Percentiles rank a stretch among this genome's conserved stretches.
These are phyloP conservation scores for Brachionus sp. DNA, from an alignment of 1,140 invertebrate species.

Conservation along the genomic window DNA sequence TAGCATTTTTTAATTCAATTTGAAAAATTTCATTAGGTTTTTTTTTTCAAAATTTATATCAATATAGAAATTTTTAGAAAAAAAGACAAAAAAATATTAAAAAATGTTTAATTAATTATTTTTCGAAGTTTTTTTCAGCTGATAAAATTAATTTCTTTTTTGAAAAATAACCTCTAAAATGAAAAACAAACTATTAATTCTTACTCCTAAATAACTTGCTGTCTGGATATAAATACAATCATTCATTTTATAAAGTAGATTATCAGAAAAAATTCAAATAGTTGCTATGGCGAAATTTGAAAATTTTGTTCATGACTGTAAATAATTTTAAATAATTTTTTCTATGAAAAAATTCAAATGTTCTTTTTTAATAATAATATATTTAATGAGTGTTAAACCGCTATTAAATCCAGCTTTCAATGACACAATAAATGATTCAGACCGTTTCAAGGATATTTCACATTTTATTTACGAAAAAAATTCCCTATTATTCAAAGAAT, in stretches of 20 bases:
- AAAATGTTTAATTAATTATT: not conserved
- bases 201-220: too few relatives aligned
- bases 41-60: not conserved
- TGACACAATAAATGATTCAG: not conserved
- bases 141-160: too few relatives aligned
- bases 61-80: not conserved
- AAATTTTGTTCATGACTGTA: not conserved
- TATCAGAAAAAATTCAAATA: not conserved
- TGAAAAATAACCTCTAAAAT: too few relatives aligned
- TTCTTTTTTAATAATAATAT: not conserved
- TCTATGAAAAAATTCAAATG: not conserved
- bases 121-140: too few relatives aligned
- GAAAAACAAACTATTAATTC: too few relatives aligned
- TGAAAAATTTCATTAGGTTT: not conserved
- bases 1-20: not conserved
- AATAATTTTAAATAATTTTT: not conserved
- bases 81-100: slow-evolving; percentile 12
- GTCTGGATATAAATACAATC: not conserved
- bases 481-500: slow-evolving; percentile 1
- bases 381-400: slow-evolving; percentile 22
- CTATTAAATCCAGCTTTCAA: not conserved
- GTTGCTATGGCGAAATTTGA: not conserved
- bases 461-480: slow-evolving; percentile 16
- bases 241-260: not conserved
- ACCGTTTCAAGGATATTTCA: slow-evolving; percentile 21